These are phyloP conservation scores for Diadophis punctatus DNA, from an alignment of 2,113 vertebrate species.

Conservation along the genomic window DNA sequence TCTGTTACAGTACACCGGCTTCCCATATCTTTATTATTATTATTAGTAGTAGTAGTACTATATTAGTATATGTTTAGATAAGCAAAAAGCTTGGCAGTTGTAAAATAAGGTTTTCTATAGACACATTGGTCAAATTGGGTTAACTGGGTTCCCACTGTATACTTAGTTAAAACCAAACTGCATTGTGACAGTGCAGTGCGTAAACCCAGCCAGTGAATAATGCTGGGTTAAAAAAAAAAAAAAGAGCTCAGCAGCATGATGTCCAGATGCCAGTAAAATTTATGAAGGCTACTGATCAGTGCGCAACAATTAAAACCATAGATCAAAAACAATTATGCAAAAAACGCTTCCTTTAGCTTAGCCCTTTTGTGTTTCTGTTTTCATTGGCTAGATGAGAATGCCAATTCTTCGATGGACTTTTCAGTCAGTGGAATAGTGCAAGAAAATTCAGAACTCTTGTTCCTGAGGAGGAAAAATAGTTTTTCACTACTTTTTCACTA, in stretches of 20 bases:
- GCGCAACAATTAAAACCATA: neutral
- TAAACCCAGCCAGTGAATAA: neutral
- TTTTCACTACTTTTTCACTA: neutral
- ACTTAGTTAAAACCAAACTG: neutral
- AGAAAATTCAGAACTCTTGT: neutral
- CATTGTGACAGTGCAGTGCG: neutral
- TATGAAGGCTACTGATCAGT: slow-evolving; percentile 31
- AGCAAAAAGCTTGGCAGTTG: neutral
- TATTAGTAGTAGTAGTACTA: neutral
- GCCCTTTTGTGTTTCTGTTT: neutral
- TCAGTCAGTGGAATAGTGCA: neutral
- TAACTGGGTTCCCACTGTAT: neutral
- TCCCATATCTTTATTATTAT: neutral
- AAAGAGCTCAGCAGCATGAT: neutral
- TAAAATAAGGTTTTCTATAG: neutral
- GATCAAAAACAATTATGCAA: neutral
- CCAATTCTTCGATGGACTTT: neutral
- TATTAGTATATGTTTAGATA: neutral
- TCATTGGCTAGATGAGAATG: neutral
- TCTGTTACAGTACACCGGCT: neutral
- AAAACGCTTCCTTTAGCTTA: neutral
- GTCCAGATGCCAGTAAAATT: slow-evolving; percentile 18
- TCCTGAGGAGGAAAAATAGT: neutral
- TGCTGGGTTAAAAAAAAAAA: slow-evolving; percentile 10
- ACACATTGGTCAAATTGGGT: neutral